phyloP scores from a whole-genome alignment of 2,113 vertebrate genomes.

The Hymenochirus boettgeri region DNA sequence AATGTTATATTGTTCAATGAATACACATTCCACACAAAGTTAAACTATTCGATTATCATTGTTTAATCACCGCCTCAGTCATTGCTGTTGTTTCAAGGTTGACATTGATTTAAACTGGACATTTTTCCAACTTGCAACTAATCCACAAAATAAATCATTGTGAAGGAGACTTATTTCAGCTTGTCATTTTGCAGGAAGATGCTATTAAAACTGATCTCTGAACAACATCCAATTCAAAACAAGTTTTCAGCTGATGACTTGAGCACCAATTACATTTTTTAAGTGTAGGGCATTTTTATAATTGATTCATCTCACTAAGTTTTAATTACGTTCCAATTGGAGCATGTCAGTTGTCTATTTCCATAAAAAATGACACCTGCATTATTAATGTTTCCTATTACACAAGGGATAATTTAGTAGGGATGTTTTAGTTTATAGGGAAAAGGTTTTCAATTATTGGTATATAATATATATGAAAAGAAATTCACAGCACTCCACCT shows the following conservation, averaged over 20 bases:
- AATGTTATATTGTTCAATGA: not conserved
- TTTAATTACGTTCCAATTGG: not conserved
- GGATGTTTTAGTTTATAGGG: too few species aligned
- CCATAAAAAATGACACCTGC: too few species aligned
- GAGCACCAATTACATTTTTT: conserved; percentile 1
- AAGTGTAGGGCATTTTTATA: not conserved
- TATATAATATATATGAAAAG: too few species aligned
- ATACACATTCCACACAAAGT: not conserved
- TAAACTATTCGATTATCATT: not conserved
- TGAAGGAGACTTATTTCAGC: conserved; percentile 48
- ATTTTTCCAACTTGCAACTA: conserved; percentile 46
- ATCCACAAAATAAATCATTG: conserved; percentile 50
- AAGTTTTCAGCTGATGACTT: conserved; percentile 36
- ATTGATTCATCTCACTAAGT: not conserved
- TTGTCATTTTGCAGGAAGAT: conserved; percentile 48
- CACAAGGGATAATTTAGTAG: not conserved
- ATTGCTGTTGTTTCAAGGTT: conserved; percentile 43
- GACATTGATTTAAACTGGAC: conserved; percentile 53
- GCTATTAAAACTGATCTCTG: conserved; percentile 43
- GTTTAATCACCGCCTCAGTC: conserved; percentile 41
- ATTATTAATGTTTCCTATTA: too few species aligned
- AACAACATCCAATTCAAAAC: conserved; percentile 16
- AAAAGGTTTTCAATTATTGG: too few species aligned
- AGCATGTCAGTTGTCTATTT: not conserved
- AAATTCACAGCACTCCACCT: too few species aligned